Evolutionary conservation across 1,140 invertebrate genomes (phyloP).

Genomic region (Ephestia elutella): DNA sequence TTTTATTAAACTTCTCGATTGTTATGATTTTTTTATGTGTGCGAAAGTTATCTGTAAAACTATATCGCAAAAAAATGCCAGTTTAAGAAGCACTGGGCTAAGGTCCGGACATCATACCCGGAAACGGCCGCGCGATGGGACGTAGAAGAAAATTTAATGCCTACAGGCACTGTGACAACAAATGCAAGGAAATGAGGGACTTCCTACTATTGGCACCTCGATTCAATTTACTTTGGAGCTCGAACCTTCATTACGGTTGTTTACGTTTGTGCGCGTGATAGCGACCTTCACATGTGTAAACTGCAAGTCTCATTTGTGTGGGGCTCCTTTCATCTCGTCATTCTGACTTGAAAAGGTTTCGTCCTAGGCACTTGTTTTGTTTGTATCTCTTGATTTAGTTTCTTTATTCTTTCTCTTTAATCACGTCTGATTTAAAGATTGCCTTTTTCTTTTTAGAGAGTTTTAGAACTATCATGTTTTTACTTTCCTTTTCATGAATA

Average conservation of each 20-base stretch:
- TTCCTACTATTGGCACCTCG: constrained; percentile 57
- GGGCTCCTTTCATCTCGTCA: neutral
- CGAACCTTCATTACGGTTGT: constrained; percentile 26
- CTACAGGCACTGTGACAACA: constrained; percentile 43
- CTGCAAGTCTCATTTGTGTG: neutral
- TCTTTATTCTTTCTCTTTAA: too few species aligned
- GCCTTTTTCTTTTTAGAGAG: too few species aligned
- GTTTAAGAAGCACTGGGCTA: neutral
- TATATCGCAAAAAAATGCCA: neutral
- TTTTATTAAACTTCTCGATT: too few species aligned
- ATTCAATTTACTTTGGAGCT: constrained; percentile 58
- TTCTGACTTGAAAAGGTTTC: neutral
- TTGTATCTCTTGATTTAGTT: neutral
- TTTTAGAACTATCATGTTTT: too few species aligned
- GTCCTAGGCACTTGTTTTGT: neutral
- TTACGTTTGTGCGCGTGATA: constrained; percentile 16
- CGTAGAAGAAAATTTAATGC: constrained; percentile 58
- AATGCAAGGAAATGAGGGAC: constrained; percentile 64
- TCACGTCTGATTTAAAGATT: too few species aligned
- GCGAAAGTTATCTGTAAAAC: too few species aligned
- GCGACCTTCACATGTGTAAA: constrained; percentile 1
- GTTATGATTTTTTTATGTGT: too few species aligned
- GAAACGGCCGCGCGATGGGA: constrained; percentile 31
- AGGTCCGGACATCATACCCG: constrained; percentile 42
- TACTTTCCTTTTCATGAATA: too few species aligned